phyloP scores from a whole-genome alignment of 2,888 invertebrate species.

The Danaus chrysippus region DNA sequence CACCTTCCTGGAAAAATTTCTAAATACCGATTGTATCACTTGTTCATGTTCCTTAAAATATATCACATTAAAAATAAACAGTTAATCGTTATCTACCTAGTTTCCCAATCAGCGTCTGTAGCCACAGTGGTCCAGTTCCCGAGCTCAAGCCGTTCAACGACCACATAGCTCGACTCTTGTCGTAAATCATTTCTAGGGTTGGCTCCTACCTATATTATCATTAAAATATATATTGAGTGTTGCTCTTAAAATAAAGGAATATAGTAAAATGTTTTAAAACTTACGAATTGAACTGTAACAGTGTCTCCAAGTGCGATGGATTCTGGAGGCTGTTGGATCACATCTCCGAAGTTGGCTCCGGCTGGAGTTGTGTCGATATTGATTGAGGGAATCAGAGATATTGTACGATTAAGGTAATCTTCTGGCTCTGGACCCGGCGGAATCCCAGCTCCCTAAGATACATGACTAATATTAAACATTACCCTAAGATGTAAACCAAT shows the following conservation, averaged over 20 bases:
- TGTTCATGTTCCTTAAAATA: no score
- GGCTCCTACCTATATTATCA: conserved; percentile 74
- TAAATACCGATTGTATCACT: no score
- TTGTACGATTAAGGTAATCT: conserved; percentile 82
- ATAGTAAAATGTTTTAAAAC: conserved; percentile 42
- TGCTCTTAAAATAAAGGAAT: no score
- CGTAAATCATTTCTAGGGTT: conserved; percentile 86
- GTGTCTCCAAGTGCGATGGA: conserved; percentile 80
- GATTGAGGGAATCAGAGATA: conserved; percentile 86
- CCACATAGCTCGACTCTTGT: conserved; percentile 82
- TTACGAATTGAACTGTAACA: conserved; percentile 86
- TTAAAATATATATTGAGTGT: no score
- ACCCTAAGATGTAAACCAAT: conserved; percentile 4
- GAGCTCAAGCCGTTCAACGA: conserved; percentile 78
- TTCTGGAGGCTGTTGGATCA: conserved; percentile 83
- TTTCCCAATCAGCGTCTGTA: conserved; percentile 89
- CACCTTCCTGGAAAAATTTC: no score
- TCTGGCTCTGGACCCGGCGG: conserved; percentile 83
- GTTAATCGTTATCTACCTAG: conserved; percentile 64
- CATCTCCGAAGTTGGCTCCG: conserved; percentile 84
- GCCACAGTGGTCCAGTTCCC: conserved; percentile 82
- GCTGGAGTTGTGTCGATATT: conserved; percentile 85
- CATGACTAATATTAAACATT: neutral
- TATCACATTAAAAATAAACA: no score
- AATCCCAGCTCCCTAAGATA: conserved; percentile 61